phyloP scores from a whole-genome alignment of 2,113 vertebrate genomes.

The Actenoides lindsayi region DNA sequence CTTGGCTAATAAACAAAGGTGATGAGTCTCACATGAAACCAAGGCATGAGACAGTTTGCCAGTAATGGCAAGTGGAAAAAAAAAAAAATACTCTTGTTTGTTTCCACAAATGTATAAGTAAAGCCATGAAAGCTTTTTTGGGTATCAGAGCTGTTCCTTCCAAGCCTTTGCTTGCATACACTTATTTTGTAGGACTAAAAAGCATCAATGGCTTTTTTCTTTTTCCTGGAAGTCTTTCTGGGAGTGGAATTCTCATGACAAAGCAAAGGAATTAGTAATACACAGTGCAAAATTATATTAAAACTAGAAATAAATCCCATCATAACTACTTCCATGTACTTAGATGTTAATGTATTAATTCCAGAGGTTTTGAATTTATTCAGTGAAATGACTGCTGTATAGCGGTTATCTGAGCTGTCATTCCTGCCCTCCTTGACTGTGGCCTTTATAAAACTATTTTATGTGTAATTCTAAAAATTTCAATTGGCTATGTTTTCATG shows the following conservation, averaged over 20 bases:
- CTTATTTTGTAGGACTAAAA: not conserved
- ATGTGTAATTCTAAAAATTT: not conserved
- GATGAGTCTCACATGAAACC: not conserved
- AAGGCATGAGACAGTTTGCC: not conserved
- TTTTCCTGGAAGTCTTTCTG: not conserved
- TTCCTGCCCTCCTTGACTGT: not conserved
- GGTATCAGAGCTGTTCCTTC: not conserved
- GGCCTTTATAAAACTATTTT: not conserved
- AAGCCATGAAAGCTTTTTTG: not conserved
- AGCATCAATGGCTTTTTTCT: not conserved
- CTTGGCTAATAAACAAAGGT: not conserved
- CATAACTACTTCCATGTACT: not conserved
- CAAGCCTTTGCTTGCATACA: not conserved
- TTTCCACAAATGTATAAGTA: not conserved
- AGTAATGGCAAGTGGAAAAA: not conserved
- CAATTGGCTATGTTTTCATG: not conserved
- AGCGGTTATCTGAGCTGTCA: not conserved
- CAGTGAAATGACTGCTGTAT: not conserved
- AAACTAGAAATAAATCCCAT: not conserved
- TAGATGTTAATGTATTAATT: not conserved
- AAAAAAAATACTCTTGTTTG: not conserved
- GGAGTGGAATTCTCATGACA: not conserved
- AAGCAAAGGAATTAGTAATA: not conserved
- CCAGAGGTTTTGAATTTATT: not conserved
- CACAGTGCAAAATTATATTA: not conserved